Conservation (phyloP, 2,888 invertebrate species). For the Limnephilus rhombicus region DNA sequence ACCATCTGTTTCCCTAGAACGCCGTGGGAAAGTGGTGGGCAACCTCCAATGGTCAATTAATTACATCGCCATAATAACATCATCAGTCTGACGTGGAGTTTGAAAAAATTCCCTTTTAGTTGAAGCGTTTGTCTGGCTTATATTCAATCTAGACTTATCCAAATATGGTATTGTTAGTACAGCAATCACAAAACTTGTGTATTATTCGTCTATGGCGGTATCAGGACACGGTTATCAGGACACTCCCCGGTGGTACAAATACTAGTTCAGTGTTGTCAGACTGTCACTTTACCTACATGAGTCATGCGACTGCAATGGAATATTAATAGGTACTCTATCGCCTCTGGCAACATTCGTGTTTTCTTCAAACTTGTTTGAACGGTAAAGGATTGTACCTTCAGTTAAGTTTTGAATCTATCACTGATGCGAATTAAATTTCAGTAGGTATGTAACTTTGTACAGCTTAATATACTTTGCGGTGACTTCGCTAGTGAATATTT, state of each 20-base stretch:
- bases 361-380: background rate
- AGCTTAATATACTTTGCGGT: background rate
- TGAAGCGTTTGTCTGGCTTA: too few species aligned
- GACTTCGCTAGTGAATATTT: background rate
- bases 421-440: background rate
- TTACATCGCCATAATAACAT: too few species aligned
- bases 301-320: background rate
- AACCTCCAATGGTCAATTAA: too few species aligned
- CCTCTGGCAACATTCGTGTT: background rate
- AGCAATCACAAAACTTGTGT: background rate
- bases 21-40: too few species aligned
- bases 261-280: slow-evolving; percentile 17
- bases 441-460: background rate
- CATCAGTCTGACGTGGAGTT: too few species aligned
- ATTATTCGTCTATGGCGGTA: background rate
- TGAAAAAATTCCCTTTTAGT: too few species aligned
- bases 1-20: too few species aligned
- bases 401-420: background rate
- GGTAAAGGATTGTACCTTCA: background rate
- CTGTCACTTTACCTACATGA: slow-evolving; percentile 10
- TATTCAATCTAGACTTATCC: background rate
- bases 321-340: background rate
- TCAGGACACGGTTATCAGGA: background rate
- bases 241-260: background rate
- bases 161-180: background rate